Conservation (phyloP, 2,888 invertebrate genomes). For the Leptogaster cylindrica region DNA sequence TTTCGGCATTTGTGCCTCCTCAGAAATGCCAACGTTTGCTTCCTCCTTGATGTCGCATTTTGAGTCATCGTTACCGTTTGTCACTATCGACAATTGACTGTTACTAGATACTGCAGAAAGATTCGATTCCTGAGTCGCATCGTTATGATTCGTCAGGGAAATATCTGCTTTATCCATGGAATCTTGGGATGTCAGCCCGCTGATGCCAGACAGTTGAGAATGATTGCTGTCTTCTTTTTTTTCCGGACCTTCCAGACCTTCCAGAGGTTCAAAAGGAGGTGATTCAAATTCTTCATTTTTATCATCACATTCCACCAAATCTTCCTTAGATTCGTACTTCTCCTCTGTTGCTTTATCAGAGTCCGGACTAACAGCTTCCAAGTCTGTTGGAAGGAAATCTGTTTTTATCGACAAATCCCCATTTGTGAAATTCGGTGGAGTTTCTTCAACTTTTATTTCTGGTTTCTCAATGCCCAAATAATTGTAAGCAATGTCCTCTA, state of each 20-base stretch:
- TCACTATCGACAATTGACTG: constrained; percentile 65
- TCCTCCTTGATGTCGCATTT: constrained; percentile 52
- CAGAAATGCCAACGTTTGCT: constrained; percentile 59
- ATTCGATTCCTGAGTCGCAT: constrained; percentile 64
- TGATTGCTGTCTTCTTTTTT: constrained; percentile 64
- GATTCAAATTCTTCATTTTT: constrained; percentile 66
- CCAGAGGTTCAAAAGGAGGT: constrained; percentile 71
- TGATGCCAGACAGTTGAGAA: constrained; percentile 67
- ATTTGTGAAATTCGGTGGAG: constrained; percentile 50
- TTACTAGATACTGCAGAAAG: constrained; percentile 70
- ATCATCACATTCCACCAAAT: constrained; percentile 54
- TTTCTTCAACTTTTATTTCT: constrained; percentile 57
- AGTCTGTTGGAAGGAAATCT: constrained; percentile 74
- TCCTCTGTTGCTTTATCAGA: constrained; percentile 68
- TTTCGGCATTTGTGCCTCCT: constrained; percentile 62
- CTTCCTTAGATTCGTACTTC: constrained; percentile 56
- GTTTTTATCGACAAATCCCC: constrained; percentile 59
- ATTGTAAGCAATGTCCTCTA: constrained; percentile 88
- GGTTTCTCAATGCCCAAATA: constrained; percentile 82
- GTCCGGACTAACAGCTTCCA: constrained; percentile 83
- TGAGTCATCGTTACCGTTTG: constrained; percentile 61
- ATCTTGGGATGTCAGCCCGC: constrained; percentile 59
- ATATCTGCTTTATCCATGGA: constrained; percentile 49
- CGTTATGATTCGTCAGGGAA: neutral
- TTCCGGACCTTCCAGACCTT: constrained; percentile 54